Percentiles rank a stretch among this genome's conserved stretches.
These are phyloP conservation scores for Oreohelix idahoensis DNA, from an alignment of 1,140 invertebrate species.

Conservation along the genomic window DNA sequence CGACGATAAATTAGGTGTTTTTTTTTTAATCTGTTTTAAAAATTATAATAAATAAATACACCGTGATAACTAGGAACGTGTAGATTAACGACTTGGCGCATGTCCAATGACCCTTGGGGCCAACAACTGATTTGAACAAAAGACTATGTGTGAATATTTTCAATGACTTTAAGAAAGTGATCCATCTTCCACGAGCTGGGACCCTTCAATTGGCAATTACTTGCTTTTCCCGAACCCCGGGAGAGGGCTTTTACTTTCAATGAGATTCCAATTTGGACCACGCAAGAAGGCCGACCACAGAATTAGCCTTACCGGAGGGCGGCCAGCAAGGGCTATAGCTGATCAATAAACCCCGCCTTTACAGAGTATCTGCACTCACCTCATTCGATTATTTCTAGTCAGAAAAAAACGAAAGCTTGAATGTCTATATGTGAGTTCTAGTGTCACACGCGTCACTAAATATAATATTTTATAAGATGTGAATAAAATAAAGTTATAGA, in stretches of 20 bases:
- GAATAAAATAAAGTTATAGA: no score
- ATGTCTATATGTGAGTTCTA: no score
- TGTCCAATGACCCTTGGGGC: neutral
- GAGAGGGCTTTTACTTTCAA: neutral
- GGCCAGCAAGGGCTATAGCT: neutral
- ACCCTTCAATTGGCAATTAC: conserved; percentile 9
- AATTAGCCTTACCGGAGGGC: neutral
- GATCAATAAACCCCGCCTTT: neutral
- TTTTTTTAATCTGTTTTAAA: no score
- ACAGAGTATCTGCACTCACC: neutral
- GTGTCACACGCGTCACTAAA: no score
- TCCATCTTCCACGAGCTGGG: neutral
- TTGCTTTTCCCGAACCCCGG: neutral
- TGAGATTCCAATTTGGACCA: neutral
- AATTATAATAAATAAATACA: no score
- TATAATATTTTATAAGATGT: no score
- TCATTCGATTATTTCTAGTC: neutral
- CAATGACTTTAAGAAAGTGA: neutral
- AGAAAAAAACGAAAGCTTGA: no score
- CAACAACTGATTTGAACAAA: neutral
- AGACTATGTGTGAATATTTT: neutral
- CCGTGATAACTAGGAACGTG: no score
- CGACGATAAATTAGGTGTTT: no score
- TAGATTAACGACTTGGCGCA: no score
- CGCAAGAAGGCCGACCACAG: neutral